Evolutionary conservation across 2,113 vertebrate genomes (phyloP), one percentile per base, ranked within the genome.

Genomic region (Rhizomys pruinosus): DNA sequence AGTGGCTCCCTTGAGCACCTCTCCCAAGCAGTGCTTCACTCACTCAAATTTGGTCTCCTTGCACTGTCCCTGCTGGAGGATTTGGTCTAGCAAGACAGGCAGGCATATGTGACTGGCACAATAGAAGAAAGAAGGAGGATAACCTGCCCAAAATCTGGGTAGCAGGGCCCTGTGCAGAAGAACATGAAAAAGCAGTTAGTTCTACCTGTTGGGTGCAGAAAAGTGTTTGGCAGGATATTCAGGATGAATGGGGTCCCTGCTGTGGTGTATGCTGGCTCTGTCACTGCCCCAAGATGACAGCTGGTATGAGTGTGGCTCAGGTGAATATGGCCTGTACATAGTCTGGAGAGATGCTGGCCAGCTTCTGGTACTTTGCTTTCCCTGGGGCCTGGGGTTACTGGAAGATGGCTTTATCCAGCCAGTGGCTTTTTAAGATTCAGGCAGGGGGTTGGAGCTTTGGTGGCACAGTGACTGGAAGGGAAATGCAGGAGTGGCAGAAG

Each of bases 21-120:
- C n/a, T 32, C 1, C 76, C 16, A 17, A 32, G 39, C 20, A 29
- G 4, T 4, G 3, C 66, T 77, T 12, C 2, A 0, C 71, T 37
- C 1, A 1, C 39, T 82, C 6, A 34, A 0, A 52, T 47, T 32
- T 44, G 15, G 8, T 42, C 44, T 20, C 32, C 80, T 11, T 42
- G 68, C 63, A 42, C 0, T 52, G 12, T 72, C 71, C 64, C 17
- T 3, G 6, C 32, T 44, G 69, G 66, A 34, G 10, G 44, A 32
- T 32, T 44, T 29, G 22, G 1, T 47, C 44, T 8, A 6, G 19
- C 32, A 55, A 2, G 27, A 64, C 61, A 42, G 17, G 15, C 19
- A 1, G 3, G 2, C 7, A 1, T 22, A 32, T 25, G 34, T 37
- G 25, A 77, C 68, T 63, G 3, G 5, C 5, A 1, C 0, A 1